Percentiles rank a stretch among this genome's conserved stretches.
Evolutionary conservation across 1,140 invertebrate species (phyloP).

Genomic region (Scaptodrosophila lebanonensis): DNA sequence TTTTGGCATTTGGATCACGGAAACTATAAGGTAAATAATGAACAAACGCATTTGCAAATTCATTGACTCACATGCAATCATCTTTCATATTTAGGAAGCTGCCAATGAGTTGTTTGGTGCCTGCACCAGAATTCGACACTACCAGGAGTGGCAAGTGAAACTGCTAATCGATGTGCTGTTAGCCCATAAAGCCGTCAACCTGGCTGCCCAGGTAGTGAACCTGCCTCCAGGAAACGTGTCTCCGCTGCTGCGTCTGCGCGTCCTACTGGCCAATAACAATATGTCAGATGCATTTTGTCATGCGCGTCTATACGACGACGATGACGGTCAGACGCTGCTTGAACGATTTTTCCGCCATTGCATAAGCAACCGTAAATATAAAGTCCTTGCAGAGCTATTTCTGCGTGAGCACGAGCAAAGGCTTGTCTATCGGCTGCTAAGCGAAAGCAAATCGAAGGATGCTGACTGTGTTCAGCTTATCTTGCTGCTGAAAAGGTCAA

Average conservation of each 20-base stretch:
- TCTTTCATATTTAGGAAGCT: conserved; percentile 77
- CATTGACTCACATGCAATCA: not conserved
- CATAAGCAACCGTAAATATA: conserved; percentile 35
- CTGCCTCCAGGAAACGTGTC: conserved; percentile 28
- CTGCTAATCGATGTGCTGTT: conserved; percentile 52
- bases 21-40: conserved; percentile 80
- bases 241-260: conserved; percentile 36
- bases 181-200: conserved; percentile 13
- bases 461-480: conserved; percentile 61
- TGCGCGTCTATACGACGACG: conserved; percentile 45
- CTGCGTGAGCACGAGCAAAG: conserved; percentile 54
- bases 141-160: conserved; percentile 78
- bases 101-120: conserved; percentile 77
- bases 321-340: conserved; percentile 35
- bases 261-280: conserved; percentile 51
- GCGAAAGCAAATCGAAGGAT: conserved; percentile 18
- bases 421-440: conserved; percentile 44
- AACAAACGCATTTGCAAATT: not conserved
- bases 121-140: conserved; percentile 73
- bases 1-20: conserved; percentile 92
- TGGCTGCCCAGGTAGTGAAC: conserved; percentile 44
- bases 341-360: conserved; percentile 59
- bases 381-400: conserved; percentile 46
- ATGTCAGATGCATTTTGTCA: conserved; percentile 62
- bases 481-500: conserved; percentile 61